A percentile compares a stretch with the other conserved stretches of the same genome.
These are phyloP conservation scores for Caerostris extrusa DNA, from an alignment of 1,140 invertebrate species.

Conservation along the genomic window DNA sequence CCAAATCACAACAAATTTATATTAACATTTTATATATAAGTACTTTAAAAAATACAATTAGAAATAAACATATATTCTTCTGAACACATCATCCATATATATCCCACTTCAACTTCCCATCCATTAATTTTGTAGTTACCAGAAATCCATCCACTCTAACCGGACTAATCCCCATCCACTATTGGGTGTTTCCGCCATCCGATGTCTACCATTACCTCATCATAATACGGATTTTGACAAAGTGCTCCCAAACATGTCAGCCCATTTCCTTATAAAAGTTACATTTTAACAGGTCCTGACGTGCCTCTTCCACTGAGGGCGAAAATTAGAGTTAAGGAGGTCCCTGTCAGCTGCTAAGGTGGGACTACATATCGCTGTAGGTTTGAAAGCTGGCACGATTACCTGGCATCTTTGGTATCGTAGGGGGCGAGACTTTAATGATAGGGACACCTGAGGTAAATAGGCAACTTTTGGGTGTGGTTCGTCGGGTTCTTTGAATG, in stretches of 20 bases:
- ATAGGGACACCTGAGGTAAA: constrained; percentile 13
- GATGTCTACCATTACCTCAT: not conserved
- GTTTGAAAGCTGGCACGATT: constrained; percentile 42
- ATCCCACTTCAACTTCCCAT: too few species aligned
- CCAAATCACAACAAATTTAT: too few species aligned
- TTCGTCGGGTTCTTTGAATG: constrained; percentile 25
- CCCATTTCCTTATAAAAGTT: not conserved
- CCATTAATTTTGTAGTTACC: too few species aligned
- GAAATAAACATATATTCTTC: too few species aligned
- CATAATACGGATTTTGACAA: not conserved
- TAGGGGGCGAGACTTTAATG: not conserved
- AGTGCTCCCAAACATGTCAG: not conserved
- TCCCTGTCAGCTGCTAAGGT: constrained; percentile 25
- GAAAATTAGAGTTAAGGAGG: constrained; percentile 24
- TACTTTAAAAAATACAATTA: too few species aligned
- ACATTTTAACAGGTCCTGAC: not conserved
- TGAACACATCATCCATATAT: too few species aligned
- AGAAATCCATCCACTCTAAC: not conserved
- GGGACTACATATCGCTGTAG: not conserved
- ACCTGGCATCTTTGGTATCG: not conserved
- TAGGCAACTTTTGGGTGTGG: constrained; percentile 53
- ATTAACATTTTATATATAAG: too few species aligned
- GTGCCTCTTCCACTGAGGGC: not conserved
- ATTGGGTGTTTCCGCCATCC: not conserved
- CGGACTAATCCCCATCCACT: not conserved